phyloP scores from a whole-genome alignment of 1,140 invertebrate genomes.

The Colletes latitarsis region DNA sequence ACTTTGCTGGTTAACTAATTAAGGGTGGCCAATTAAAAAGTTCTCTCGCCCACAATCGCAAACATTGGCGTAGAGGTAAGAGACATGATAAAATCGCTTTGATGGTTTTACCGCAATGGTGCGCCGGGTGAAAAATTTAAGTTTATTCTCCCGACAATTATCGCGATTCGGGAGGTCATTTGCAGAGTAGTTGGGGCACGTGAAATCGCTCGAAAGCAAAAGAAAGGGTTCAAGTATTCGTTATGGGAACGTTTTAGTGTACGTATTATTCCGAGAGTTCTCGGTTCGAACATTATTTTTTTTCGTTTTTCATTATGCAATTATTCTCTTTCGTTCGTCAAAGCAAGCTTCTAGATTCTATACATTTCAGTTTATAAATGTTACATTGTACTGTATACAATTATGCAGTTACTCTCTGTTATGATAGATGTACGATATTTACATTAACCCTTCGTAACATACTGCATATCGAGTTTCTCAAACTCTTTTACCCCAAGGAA shows the following conservation, averaged over 20 bases:
- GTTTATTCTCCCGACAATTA: constrained; percentile 55
- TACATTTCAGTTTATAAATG: too few species aligned
- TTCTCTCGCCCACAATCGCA: constrained; percentile 71
- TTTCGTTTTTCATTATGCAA: too few species aligned
- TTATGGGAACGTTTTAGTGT: not conserved
- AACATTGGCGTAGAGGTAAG: constrained; percentile 52
- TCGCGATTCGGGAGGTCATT: constrained; percentile 40
- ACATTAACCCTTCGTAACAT: too few species aligned
- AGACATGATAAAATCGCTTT: constrained; percentile 57
- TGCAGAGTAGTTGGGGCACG: not conserved
- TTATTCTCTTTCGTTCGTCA: too few species aligned
- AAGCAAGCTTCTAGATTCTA: too few species aligned
- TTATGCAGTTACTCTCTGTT: too few species aligned
- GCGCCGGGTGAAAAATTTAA: constrained; percentile 53
- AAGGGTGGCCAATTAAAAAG: constrained; percentile 81
- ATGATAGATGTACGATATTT: too few species aligned
- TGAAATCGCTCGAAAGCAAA: not conserved
- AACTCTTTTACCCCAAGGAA: too few species aligned
- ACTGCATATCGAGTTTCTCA: too few species aligned
- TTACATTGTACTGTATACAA: too few species aligned
- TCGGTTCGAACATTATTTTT: too few species aligned
- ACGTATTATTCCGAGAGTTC: too few species aligned
- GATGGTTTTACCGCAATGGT: constrained; percentile 38
- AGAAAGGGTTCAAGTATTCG: not conserved
- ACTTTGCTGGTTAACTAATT: constrained; percentile 79